Evolutionary conservation across 2,888 invertebrate species (phyloP).

Genomic region (Merodon equestris): DNA sequence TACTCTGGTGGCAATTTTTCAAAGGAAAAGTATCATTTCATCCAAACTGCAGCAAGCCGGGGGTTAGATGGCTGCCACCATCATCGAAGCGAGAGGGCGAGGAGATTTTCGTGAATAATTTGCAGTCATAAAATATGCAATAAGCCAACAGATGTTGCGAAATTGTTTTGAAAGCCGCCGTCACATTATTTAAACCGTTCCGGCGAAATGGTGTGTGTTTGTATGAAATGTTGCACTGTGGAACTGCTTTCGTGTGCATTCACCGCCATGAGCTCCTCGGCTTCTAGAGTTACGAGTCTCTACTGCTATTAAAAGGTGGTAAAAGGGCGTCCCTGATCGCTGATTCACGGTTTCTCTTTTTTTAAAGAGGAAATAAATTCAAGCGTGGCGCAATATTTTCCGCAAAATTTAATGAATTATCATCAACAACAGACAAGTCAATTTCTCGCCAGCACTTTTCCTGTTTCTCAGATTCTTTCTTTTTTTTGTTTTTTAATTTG

Average conservation of each 20-base stretch:
- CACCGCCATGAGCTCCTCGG: not conserved
- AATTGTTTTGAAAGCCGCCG: conserved; percentile 79
- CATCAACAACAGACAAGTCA: conserved; percentile 66
- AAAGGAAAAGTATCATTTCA: conserved; percentile 59
- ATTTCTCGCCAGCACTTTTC: conserved; percentile 52
- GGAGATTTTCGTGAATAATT: conserved; percentile 78
- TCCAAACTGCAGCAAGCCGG: conserved; percentile 27
- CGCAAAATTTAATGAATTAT: conserved; percentile 65
- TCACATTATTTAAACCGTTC: conserved; percentile 76
- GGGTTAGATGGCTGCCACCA: conserved; percentile 10
- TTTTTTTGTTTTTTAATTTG: too few relatives aligned
- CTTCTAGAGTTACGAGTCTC: conserved; percentile 5
- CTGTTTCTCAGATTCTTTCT: too few relatives aligned
- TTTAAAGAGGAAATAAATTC: conserved; percentile 57
- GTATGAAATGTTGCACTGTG: conserved; percentile 7
- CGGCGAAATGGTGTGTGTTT: conserved; percentile 6
- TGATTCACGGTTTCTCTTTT: conserved; percentile 23
- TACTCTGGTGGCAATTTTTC: conserved; percentile 66
- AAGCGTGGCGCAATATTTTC: conserved; percentile 63
- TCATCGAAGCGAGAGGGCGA: conserved; percentile 66
- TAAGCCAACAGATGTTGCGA: conserved; percentile 79
- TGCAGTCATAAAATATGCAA: conserved; percentile 79
- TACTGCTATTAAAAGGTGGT: conserved; percentile 23
- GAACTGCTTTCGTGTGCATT: conserved; percentile 20
- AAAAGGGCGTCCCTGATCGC: conserved; percentile 20